phyloP scores from a whole-genome alignment of 2,797 vertebrate species.

The Melanotaenia maccullochi region DNA sequence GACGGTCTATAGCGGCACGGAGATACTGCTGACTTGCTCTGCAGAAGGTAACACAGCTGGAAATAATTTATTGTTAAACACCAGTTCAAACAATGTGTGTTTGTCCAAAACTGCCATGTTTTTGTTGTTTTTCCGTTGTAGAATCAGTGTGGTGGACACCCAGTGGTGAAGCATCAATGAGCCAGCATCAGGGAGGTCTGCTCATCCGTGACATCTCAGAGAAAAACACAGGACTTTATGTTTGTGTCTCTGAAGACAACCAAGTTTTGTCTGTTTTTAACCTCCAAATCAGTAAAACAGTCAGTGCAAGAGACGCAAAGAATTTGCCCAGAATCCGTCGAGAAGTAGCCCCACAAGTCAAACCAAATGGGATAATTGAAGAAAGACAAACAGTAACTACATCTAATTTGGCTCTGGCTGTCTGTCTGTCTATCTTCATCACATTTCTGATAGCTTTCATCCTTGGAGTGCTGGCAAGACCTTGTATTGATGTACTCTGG shows the following conservation, averaged over 20 bases:
- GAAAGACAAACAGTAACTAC: conserved; percentile 2
- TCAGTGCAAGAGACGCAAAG: conserved; percentile 54
- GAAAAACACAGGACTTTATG: conserved; percentile 72
- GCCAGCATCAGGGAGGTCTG: conserved; percentile 65
- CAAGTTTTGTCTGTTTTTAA: conserved; percentile 72
- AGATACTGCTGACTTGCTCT: conserved; percentile 74
- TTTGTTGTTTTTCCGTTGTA: conserved; percentile 51
- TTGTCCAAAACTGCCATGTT: background rate
- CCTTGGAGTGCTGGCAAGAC: conserved; percentile 87
- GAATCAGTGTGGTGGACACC: conserved; percentile 83
- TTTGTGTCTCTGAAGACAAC: conserved; percentile 68
- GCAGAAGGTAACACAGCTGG: conserved; percentile 71
- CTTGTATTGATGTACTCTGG: conserved; percentile 83
- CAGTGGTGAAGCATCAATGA: conserved; percentile 71
- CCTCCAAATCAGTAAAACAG: conserved; percentile 66
- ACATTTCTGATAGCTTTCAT: conserved; percentile 90
- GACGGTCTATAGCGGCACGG: conserved; percentile 68
- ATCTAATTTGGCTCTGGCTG: conserved; percentile 80
- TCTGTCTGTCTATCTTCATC: conserved; percentile 88
- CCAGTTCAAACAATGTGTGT: background rate
- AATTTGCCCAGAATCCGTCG: conserved; percentile 30
- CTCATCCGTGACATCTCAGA: conserved; percentile 64
- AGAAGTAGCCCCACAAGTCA: conserved; percentile 22
- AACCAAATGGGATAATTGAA: background rate
- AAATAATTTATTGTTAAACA: background rate